phyloP scores from a whole-genome alignment of 2,113 vertebrate species.

The rat (Rattus norvegicus) region GRCr8 NC_086028.1:6194501-6195000 shows the following conservation, averaged over 20 bases:
- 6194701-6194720: fast-evolving
- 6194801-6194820: too few species aligned
- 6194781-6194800: background rate
- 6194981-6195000: background rate
- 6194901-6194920: background rate
- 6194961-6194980: background rate
- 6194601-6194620: background rate
- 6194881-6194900: background rate
- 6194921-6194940: background rate
- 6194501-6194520: background rate
- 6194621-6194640: background rate
- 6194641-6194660: background rate
- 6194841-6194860: too few species aligned
- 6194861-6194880: background rate
- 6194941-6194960: background rate
- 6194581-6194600: background rate
- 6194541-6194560: background rate
- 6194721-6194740: background rate
- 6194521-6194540: background rate
- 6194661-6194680: background rate
- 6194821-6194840: too few species aligned
- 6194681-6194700: background rate
- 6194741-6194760: fast-evolving
- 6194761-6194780: background rate
- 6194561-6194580: background rate